Percentiles rank a stretch among this genome's conserved stretches.
Evolutionary conservation across 2,797 vertebrate species (phyloP).

Genomic region (Urophycis tenuis): DNA sequence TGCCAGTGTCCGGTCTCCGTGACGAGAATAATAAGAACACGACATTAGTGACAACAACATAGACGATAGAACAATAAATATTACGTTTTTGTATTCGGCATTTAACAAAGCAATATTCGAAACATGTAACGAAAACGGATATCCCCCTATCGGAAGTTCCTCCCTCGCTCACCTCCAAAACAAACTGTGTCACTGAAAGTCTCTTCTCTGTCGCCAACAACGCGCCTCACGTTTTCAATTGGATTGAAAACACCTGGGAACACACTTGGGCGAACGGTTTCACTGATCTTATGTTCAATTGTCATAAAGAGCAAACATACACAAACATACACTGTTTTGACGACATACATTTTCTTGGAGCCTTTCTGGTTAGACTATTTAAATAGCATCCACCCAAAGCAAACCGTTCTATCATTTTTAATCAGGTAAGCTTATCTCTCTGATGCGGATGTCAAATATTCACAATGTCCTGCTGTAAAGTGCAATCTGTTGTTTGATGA

Average conservation of each 20-base stretch:
- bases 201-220: too few relatives aligned
- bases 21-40: not conserved
- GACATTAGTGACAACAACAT: not conserved
- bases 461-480: not conserved
- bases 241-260: too few relatives aligned
- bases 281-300: not conserved
- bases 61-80: not conserved
- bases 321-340: not conserved
- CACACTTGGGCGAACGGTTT: too few relatives aligned
- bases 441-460: not conserved
- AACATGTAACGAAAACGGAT: not conserved
- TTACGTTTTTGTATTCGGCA: not conserved
- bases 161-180: too few relatives aligned
- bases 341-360: not conserved
- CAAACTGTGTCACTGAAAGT: too few relatives aligned
- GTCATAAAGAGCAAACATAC: not conserved
- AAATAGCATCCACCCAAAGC: not conserved
- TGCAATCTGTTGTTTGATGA: not conserved
- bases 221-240: too few relatives aligned
- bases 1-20: too few relatives aligned
- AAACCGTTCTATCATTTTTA: not conserved
- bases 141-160: too few relatives aligned
- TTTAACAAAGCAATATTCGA: not conserved
- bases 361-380: not conserved
- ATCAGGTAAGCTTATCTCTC: not conserved